Evolutionary conservation across 2,113 vertebrate genomes (phyloP), one percentile per base, ranked within the genome.

Genomic region (Chionomys nivalis): DNA sequence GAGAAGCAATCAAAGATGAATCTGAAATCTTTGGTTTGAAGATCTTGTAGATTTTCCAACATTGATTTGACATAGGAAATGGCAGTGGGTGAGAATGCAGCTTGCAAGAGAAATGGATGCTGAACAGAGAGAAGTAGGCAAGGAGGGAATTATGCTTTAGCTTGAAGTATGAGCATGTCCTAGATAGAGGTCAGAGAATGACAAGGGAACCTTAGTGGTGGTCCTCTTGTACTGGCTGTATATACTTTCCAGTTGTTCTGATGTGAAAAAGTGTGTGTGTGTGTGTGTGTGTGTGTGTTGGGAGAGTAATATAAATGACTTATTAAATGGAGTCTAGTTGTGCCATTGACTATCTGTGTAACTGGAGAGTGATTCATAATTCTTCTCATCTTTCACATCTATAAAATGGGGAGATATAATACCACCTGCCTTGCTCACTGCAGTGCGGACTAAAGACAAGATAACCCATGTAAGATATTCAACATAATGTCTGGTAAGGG

Each of bases 301-400:
- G 26, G 13, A 31, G 28, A 23, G 17, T 12, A 75, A 52, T 76
- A 1, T 65, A 39, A 82, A 33, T 3, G 21, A 1, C 10, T 36
- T 4, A 24, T 31, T 8, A 33, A 52, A 14, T 75, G 44, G 10
- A 39, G 5, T 44, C 44, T 17, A 14, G 47, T 24, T 79, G 42
- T 93, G 31, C 24, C 16, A 0, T 75, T 26, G 87, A 21, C 11
- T 28, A 0, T 63, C 42, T 39, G 4, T 52, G 23, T 21, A 14
- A 21, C 10, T 52, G 47, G 7, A 24, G 9, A 7, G 12, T 28
- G 36, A 58, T 24, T 63, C 19, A 16, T 28, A 44, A 42, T 73
- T 93, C 61, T 39, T 75, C 19, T 93, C 44, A 24, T 86, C 95
- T 93, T 86, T 49, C 65, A 83, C 44, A 77, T 65, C 79, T 21